Conservation (phyloP, 30 jellyfish, hydroid and myxozoan species). For the Phacellophora camtschatica region DNA sequence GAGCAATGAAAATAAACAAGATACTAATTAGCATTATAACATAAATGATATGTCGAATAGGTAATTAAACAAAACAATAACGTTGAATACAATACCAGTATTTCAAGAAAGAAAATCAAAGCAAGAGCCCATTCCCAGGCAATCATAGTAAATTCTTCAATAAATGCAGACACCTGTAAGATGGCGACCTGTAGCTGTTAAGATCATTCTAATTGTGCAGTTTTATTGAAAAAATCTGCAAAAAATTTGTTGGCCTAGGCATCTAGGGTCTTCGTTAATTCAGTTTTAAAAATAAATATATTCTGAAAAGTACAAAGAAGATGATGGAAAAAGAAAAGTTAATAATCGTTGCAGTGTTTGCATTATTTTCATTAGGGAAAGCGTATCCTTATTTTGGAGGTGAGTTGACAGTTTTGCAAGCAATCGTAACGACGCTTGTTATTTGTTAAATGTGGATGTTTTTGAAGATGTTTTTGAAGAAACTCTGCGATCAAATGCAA, state of each 20-base stretch:
- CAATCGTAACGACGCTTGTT: no score
- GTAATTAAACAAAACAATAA: no score
- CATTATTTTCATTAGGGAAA: background rate
- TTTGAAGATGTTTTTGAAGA: no score
- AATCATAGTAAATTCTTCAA: background rate
- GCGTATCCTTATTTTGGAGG: slow-evolving; percentile 51
- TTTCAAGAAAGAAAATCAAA: no score
- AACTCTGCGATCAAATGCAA: no score
- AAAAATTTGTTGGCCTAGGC: slow-evolving; percentile 29
- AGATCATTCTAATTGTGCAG: slow-evolving; percentile 44
- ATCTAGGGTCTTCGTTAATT: background rate
- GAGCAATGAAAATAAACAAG: no score
- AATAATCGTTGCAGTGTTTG: background rate
- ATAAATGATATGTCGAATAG: no score
- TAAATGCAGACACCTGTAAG: slow-evolving; percentile 26
- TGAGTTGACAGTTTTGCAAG: background rate
- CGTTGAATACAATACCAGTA: no score
- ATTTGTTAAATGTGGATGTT: no score
- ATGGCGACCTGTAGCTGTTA: slow-evolving; percentile 34
- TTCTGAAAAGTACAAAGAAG: background rate
- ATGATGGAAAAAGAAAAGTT: background rate
- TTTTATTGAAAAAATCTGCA: slow-evolving; percentile 30
- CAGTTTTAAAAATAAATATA: background rate
- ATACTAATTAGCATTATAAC: no score
- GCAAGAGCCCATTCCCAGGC: background rate